These are phyloP conservation scores for Platichthys flesus DNA, from an alignment of 2,113 vertebrate species.

Conservation along the genomic window DNA sequence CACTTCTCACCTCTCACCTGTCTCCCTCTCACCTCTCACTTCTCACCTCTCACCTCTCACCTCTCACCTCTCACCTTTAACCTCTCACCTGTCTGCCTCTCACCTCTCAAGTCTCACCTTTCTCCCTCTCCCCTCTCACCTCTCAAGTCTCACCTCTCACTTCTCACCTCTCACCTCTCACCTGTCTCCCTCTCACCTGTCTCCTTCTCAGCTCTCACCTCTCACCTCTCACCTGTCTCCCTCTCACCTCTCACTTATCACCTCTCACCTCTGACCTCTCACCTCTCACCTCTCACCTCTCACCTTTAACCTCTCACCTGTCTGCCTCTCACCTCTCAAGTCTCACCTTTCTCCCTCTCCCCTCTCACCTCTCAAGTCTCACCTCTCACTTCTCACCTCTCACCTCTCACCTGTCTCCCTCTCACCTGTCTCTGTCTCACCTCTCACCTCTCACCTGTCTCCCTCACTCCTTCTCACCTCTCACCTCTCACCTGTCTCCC, in stretches of 20 bases:
- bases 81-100: conserved; percentile 88
- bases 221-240: too few relatives aligned
- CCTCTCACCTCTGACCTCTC: too few relatives aligned
- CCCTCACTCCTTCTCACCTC: too few relatives aligned
- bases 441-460: conserved; percentile 12
- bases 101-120: too few relatives aligned
- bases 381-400: conserved; percentile 54
- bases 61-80: conserved; percentile 73
- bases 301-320: conserved; percentile 80
- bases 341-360: too few relatives aligned
- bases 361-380: background rate
- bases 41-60: conserved; percentile 20
- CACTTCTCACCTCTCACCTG: conserved; percentile 82
- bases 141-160: too few relatives aligned
- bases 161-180: background rate
- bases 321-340: conserved; percentile 46
- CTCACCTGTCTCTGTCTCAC: too few relatives aligned
- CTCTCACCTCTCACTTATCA: too few relatives aligned
- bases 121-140: too few relatives aligned
- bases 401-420: conserved; percentile 82
- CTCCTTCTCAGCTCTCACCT: too few relatives aligned
- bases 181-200: too few relatives aligned
- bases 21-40: conserved; percentile 4
- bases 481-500: conserved; percentile 48
- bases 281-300: too few relatives aligned